These are phyloP conservation scores for Temnothorax rugatulus DNA, from an alignment of 2,888 invertebrate species.

Conservation along the genomic window DNA sequence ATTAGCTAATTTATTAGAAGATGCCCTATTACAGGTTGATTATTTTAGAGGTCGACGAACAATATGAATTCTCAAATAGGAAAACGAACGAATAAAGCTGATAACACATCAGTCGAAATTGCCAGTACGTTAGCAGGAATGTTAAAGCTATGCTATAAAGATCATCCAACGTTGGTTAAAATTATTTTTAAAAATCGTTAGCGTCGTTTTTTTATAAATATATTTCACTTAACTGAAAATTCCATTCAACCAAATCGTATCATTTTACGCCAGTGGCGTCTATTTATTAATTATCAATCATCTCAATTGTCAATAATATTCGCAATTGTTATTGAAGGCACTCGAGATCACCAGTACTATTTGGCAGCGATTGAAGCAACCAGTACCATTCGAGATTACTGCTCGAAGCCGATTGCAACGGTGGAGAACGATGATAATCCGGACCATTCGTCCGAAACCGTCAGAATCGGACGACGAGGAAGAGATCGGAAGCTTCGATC, in stretches of 20 bases:
- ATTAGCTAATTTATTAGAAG: background rate
- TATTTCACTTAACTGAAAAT: background rate
- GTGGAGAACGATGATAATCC: background rate
- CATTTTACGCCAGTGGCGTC: background rate
- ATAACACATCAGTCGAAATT: background rate
- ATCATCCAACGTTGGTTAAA: background rate
- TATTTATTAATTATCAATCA: background rate
- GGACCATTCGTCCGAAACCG: background rate
- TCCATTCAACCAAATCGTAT: background rate
- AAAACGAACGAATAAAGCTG: background rate
- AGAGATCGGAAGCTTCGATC: constrained; percentile 19
- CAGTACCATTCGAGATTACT: background rate
- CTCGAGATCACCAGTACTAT: background rate
- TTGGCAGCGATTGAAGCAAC: background rate
- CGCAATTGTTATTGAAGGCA: background rate
- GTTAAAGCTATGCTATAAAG: background rate
- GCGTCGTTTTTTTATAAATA: background rate
- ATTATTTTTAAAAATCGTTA: background rate
- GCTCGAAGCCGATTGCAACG: background rate
- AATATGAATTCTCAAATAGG: background rate
- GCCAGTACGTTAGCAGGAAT: background rate
- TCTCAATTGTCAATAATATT: background rate
- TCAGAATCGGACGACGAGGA: background rate
- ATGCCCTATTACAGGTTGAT: background rate
- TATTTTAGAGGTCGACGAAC: background rate